phyloP scores from a whole-genome alignment of 1,140 invertebrate species.

The Mercenaria mercenaria region DNA sequence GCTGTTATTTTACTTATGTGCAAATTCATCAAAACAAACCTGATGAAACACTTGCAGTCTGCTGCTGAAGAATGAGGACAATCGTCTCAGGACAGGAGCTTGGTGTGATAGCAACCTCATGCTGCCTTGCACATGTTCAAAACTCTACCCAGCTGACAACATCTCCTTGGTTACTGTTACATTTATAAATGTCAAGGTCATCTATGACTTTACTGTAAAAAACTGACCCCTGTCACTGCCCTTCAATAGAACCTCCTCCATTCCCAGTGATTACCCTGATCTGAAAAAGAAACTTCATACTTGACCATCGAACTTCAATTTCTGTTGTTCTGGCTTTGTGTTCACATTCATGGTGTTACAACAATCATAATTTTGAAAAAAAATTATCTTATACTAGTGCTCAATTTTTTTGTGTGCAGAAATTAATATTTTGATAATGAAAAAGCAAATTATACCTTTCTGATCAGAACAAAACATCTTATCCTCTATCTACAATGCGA shows the following conservation, averaged over 20 bases:
- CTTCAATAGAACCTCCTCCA: neutral
- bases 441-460: too few species aligned
- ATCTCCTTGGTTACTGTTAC: constrained; percentile 35
- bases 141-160: constrained; percentile 54
- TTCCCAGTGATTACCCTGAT: constrained; percentile 19
- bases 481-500: too few species aligned
- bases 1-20: too few species aligned
- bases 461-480: too few species aligned
- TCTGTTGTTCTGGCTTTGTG: too few species aligned
- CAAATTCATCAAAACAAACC: neutral
- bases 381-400: too few species aligned
- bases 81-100: constrained; percentile 16
- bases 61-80: too few species aligned
- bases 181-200: neutral
- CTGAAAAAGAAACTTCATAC: neutral
- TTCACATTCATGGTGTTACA: too few species aligned
- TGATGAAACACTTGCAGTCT: neutral
- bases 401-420: too few species aligned
- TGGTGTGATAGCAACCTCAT: neutral
- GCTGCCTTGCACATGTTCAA: neutral
- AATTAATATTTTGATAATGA: too few species aligned
- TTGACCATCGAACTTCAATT: too few species aligned
- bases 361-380: too few species aligned
- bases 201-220: constrained; percentile 5
- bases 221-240: constrained; percentile 29